Percentiles rank a stretch among this genome's conserved stretches.
Evolutionary conservation across 2,797 vertebrate genomes (phyloP).

Genomic region (Tenualosa ilisha): DNA sequence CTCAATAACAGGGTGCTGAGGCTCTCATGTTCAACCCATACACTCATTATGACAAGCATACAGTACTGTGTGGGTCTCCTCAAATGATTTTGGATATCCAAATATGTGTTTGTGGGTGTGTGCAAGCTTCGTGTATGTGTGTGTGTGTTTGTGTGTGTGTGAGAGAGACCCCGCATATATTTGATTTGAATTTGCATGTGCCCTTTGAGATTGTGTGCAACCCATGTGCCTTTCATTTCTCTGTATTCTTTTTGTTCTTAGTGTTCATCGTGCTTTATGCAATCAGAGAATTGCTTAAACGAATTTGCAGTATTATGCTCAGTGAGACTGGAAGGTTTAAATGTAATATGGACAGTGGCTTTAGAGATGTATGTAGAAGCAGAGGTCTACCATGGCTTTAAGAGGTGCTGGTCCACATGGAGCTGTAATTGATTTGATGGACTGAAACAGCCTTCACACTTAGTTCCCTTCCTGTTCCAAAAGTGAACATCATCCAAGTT

Average conservation of each 20-base stretch:
- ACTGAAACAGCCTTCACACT: not conserved
- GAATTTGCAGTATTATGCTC: too few relatives aligned
- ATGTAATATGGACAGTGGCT: not conserved
- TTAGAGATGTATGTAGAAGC: not conserved
- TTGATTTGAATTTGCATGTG: too few relatives aligned
- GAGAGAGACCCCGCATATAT: not conserved
- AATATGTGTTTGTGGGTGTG: not conserved
- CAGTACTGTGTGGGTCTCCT: not conserved
- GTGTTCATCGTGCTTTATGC: too few relatives aligned
- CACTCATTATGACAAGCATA: not conserved
- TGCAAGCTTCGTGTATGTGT: too few relatives aligned
- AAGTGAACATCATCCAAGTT: not conserved
- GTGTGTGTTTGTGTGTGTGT: not conserved
- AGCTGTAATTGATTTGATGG: not conserved
- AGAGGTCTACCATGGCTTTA: not conserved
- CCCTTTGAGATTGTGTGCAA: too few relatives aligned
- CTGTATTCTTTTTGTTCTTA: too few relatives aligned
- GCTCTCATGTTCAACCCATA: not conserved
- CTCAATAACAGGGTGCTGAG: slow-evolving; percentile 6
- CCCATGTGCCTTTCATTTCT: too few relatives aligned
- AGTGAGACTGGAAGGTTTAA: not conserved
- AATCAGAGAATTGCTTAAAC: too few relatives aligned
- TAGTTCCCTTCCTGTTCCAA: not conserved
- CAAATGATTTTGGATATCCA: not conserved
- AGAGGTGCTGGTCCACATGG: not conserved